Conservation (phyloP, 2,113 vertebrate genomes). For the Menidia beryllina region DNA sequence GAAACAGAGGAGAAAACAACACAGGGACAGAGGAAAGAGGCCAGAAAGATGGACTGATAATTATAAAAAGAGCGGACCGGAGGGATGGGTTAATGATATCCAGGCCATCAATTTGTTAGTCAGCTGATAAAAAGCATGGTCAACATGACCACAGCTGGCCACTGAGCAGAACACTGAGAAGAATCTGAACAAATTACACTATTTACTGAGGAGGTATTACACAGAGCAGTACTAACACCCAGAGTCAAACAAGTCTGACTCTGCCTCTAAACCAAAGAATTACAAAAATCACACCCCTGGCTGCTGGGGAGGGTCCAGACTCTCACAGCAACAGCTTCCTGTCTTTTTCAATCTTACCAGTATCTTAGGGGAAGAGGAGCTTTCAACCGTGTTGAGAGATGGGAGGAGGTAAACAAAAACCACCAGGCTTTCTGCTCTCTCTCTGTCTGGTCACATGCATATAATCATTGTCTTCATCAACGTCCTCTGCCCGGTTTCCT, state of each 20-base stretch:
- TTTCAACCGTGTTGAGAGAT: background rate
- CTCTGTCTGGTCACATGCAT: slow-evolving; percentile 28
- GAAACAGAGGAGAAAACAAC: slow-evolving; percentile 35
- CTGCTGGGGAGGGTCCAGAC: slow-evolving; percentile 5
- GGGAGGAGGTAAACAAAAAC: background rate
- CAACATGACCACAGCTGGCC: slow-evolving; percentile 55
- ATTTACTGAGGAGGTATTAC: slow-evolving; percentile 40
- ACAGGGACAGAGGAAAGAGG: slow-evolving; percentile 29
- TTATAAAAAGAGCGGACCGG: slow-evolving; percentile 34
- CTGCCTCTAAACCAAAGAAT: slow-evolving; percentile 41
- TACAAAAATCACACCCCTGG: slow-evolving; percentile 36
- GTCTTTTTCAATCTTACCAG: background rate
- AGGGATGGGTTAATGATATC: slow-evolving; percentile 61
- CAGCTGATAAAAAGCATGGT: slow-evolving; percentile 56
- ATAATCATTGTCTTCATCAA: slow-evolving; percentile 44
- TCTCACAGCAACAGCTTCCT: slow-evolving; percentile 25
- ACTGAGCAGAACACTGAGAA: slow-evolving; percentile 2
- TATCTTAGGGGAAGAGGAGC: background rate
- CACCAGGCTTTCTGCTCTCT: background rate
- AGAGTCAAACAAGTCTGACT: slow-evolving; percentile 36
- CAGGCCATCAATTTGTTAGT: slow-evolving; percentile 58
- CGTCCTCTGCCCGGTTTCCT: slow-evolving; percentile 42
- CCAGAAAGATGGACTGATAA: slow-evolving; percentile 41
- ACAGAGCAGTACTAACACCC: slow-evolving; percentile 32
- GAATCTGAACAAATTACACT: slow-evolving; percentile 26